phyloP scores from a whole-genome alignment of 2,888 invertebrate species.

The Poecilus cupreus region DNA sequence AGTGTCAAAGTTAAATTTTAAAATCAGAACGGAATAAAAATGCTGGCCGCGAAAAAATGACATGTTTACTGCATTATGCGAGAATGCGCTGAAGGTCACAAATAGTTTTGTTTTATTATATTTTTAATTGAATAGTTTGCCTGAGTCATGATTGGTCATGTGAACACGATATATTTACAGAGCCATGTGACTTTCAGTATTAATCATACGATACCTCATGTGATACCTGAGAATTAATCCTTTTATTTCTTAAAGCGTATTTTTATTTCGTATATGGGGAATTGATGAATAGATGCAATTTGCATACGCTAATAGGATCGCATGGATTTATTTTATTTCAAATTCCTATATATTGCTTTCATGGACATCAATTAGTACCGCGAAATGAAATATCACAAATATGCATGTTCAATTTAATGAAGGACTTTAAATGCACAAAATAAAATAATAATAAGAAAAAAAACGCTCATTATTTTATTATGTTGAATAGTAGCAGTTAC shows the following conservation, averaged over 20 bases:
- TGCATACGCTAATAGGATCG: neutral
- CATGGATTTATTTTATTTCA: neutral
- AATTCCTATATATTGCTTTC: neutral
- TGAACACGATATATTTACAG: conserved; percentile 25
- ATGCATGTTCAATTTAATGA: too few relatives aligned
- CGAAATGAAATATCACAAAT: too few relatives aligned
- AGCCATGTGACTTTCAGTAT: conserved; percentile 4
- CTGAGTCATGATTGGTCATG: conserved; percentile 44
- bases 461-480: too few relatives aligned
- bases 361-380: neutral
- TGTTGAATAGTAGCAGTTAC: too few relatives aligned
- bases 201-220: conserved; percentile 18
- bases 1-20: too few relatives aligned
- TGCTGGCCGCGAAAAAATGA: neutral
- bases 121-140: conserved; percentile 46
- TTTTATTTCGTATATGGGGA: neutral
- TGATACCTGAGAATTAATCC: neutral
- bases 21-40: conserved; percentile 12
- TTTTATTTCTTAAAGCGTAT: too few relatives aligned
- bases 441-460: too few relatives aligned
- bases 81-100: conserved; percentile 14
- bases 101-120: conserved; percentile 29
- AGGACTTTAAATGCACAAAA: too few relatives aligned
- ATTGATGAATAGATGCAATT: neutral
- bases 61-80: conserved; percentile 28